phyloP scores from a whole-genome alignment of 2,113 vertebrate species.

The Ciconia stormi region DNA sequence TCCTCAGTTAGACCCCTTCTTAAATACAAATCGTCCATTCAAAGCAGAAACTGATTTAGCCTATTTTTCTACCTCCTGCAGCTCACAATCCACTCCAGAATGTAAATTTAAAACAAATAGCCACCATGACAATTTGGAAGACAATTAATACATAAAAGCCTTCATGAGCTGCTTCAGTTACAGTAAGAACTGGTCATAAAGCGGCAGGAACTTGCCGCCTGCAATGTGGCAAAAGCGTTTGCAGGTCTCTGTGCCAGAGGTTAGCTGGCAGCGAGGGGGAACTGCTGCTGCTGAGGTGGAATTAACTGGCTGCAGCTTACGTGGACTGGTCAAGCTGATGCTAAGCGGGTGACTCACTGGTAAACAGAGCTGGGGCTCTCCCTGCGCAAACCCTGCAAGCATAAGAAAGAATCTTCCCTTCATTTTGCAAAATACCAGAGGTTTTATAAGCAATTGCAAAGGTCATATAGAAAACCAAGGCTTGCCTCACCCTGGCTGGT shows the following conservation, averaged over 20 bases:
- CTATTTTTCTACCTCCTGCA: neutral
- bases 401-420: neutral
- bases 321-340: neutral
- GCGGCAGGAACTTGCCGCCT: neutral
- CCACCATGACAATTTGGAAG: neutral
- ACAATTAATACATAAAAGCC: neutral
- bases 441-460: neutral
- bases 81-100: neutral
- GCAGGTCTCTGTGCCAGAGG: neutral
- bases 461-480: neutral
- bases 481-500: neutral
- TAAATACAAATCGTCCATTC: neutral
- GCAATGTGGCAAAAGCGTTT: neutral
- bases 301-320: neutral
- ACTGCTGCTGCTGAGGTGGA: neutral
- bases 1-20: neutral
- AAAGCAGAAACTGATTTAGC: neutral
- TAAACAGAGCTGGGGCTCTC: neutral
- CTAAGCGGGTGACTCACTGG: neutral
- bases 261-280: neutral
- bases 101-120: neutral
- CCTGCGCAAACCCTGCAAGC: neutral
- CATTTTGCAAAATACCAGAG: neutral
- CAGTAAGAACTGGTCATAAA: conserved; percentile 18
- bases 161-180: neutral